Base-by-base conservation (phyloP, 64 coral and sea anemone species). In the Orbicella faveolata region DNA sequence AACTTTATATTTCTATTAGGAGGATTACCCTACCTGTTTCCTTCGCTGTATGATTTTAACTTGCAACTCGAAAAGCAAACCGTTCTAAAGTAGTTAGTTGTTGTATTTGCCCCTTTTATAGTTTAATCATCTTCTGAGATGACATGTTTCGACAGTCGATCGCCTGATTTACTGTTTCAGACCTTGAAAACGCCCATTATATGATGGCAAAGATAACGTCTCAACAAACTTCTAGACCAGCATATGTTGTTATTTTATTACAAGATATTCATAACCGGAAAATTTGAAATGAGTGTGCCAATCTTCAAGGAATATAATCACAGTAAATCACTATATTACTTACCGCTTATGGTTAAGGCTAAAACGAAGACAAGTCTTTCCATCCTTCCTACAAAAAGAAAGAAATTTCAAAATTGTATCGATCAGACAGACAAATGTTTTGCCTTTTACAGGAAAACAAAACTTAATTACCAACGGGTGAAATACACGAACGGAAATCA, bases 301-400 rank as follows among this genome's bases (percentile, higher is more conserved):
- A 63, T 9, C 61, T 9, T 39, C 33, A 2, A 16, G 6, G 2
- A 39, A 23, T 57, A 57, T 57, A 14, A 57, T 14, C 7, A 57
- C 54, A 57, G 54, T 14, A 48, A 78, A 78, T 20, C 20, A 34
- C 61, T 44, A 7, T 18, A 4, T 19, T 52, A 84, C 82, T 84
- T 52, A 84, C 82, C 82, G 19, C 82, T 70, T 16, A 84, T 70
- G 82, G 82, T 84, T 23, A 84, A 52, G 70, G 82, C 82, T 72
- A 84, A 70, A 65, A 84, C 63, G 82, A 84, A 72, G 65, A 84
- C 17, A 72, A 84, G 35, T 69, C 82, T 66, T 36, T 84, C 82
- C 82, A 84, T 84, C 82, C 65, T 84, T 48, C 82, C 82, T 84
- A 30, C 52, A 70, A 84, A 41, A 41, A 16, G 16, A 30, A 5